These are phyloP conservation scores for Rhamnusium bicolor DNA, from an alignment of 2,888 invertebrate genomes.

Conservation along the genomic window DNA sequence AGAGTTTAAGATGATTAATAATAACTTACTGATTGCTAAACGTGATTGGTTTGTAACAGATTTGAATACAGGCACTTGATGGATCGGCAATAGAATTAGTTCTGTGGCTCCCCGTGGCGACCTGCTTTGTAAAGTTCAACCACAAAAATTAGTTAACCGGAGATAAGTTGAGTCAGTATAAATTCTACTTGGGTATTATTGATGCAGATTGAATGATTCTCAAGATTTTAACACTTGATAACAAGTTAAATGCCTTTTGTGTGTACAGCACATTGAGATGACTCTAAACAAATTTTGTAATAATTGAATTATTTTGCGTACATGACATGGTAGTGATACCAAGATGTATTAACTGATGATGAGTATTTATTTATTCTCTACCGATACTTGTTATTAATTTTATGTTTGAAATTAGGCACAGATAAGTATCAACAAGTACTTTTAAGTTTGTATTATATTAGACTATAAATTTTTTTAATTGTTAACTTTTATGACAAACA, in stretches of 20 bases:
- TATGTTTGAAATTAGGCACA: background rate
- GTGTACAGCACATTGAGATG: constrained; percentile 42
- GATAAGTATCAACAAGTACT: background rate
- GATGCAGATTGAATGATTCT: constrained; percentile 62
- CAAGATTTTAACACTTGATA: constrained; percentile 62
- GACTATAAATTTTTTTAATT: too few relatives aligned
- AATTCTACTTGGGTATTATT: constrained; percentile 54
- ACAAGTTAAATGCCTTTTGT: constrained; percentile 58
- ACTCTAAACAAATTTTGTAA: constrained; percentile 44
- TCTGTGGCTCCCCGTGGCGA: constrained; percentile 64
- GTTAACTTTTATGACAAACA: too few relatives aligned
- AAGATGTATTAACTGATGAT: constrained; percentile 15
- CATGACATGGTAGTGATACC: background rate
- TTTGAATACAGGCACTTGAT: constrained; percentile 65
- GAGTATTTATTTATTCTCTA: background rate
- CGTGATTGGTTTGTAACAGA: constrained; percentile 62
- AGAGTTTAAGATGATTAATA: constrained; percentile 48
- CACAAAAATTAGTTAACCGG: constrained; percentile 62
- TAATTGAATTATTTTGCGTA: constrained; percentile 39
- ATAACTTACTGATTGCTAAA: constrained; percentile 62
- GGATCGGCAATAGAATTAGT: constrained; percentile 68
- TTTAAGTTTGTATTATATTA: too few relatives aligned
- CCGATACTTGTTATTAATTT: background rate
- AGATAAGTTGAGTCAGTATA: constrained; percentile 37
- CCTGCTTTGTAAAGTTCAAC: constrained; percentile 59